Conservation (phyloP, 2,113 vertebrate genomes). For the Hypocryptadius cinnamomeus region DNA sequence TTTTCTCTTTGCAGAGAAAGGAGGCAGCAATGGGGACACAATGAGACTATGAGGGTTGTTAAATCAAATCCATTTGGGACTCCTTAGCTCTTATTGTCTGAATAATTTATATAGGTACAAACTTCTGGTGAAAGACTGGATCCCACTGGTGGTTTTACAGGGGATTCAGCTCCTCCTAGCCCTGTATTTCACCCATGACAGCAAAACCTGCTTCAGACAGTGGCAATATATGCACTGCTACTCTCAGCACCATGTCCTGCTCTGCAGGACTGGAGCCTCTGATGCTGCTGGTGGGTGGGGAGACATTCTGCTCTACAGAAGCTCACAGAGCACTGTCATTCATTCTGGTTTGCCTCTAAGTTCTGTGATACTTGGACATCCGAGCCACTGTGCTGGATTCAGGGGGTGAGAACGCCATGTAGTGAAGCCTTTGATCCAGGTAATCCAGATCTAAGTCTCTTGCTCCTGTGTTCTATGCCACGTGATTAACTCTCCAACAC, state of each 20-base stretch:
- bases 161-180: neutral
- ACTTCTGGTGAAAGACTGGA: neutral
- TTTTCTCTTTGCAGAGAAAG: neutral
- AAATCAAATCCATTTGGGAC: neutral
- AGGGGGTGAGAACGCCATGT: neutral
- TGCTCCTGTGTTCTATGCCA: neutral
- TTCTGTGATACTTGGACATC: neutral
- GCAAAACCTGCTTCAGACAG: neutral
- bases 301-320: neutral
- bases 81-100: neutral
- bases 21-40: neutral
- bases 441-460: neutral
- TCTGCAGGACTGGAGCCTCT: neutral
- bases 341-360: neutral
- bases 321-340: neutral
- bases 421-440: neutral
- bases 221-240: neutral
- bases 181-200: neutral
- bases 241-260: neutral
- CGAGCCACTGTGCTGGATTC: neutral
- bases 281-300: neutral
- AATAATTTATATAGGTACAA: neutral
- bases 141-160: neutral
- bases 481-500: neutral
- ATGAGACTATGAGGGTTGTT: neutral